phyloP scores from a whole-genome alignment of 2,888 invertebrate genomes.

The Metellina segmentata region DNA sequence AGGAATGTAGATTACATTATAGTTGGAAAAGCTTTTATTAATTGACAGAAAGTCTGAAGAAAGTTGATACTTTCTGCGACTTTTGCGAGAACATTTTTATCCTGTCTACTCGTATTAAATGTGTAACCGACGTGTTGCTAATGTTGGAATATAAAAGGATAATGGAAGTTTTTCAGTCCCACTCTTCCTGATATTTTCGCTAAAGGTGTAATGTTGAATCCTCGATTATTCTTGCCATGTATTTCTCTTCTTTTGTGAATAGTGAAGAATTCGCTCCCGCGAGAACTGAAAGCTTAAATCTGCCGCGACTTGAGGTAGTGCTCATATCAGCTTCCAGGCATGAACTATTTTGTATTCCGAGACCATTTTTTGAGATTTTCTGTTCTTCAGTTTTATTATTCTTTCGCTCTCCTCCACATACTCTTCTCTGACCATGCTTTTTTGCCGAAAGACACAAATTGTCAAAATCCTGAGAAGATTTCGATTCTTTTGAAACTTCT shows the following conservation, averaged over 20 bases:
- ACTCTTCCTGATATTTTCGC: conserved; percentile 18
- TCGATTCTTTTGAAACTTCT: conserved; percentile 41
- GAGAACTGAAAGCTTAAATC: conserved; percentile 49
- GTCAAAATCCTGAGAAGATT: conserved; percentile 53
- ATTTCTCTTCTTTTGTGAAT: conserved; percentile 30
- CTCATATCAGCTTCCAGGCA: conserved; percentile 56
- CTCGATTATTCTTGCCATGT: conserved; percentile 38
- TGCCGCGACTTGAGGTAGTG: conserved; percentile 24
- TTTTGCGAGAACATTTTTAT: not conserved
- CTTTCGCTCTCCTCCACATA: conserved; percentile 15
- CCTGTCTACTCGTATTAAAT: conserved; percentile 22
- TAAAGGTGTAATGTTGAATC: conserved; percentile 40
- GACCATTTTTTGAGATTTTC: conserved; percentile 41
- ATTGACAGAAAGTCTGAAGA: not conserved
- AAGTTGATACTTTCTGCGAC: not conserved
- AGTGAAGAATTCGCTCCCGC: not conserved
- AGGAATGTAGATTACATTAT: not conserved
- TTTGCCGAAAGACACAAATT: conserved; percentile 48
- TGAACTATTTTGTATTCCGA: conserved; percentile 63
- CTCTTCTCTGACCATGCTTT: conserved; percentile 9
- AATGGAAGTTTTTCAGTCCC: conserved; percentile 6
- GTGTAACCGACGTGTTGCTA: conserved; percentile 8
- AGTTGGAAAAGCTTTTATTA: not conserved
- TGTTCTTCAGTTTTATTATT: conserved; percentile 27
- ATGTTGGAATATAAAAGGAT: conserved; percentile 8